These are phyloP conservation scores for Nebria salina DNA, from an alignment of 2,888 invertebrate species.

Conservation along the genomic window DNA sequence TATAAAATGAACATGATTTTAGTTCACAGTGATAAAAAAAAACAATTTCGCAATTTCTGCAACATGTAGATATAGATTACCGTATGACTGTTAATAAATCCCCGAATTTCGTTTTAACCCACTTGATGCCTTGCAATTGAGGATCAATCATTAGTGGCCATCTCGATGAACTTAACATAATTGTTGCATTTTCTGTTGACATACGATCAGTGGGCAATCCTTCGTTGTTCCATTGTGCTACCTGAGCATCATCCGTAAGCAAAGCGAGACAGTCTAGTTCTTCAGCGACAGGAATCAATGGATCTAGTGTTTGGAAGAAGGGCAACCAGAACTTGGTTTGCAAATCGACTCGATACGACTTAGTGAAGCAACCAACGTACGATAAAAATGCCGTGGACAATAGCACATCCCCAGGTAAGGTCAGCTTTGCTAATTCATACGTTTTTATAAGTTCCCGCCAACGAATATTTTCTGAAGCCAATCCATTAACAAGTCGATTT, in stretches of 20 bases:
- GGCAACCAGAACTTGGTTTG: slow-evolving; percentile 85
- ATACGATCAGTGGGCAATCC: slow-evolving; percentile 91
- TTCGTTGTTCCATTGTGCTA: slow-evolving; percentile 95
- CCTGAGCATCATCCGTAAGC: slow-evolving; percentile 90
- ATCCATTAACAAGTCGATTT: slow-evolving; percentile 89
- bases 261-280: slow-evolving; percentile 84
- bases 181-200: slow-evolving; percentile 95
- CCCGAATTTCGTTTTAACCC: slow-evolving; percentile 92
- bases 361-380: slow-evolving; percentile 93
- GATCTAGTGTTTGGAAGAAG: slow-evolving; percentile 74
- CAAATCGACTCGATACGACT: slow-evolving; percentile 81
- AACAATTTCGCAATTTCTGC: no score
- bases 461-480: slow-evolving; percentile 90
- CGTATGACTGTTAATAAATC: slow-evolving; percentile 73
- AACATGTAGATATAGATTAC: not conserved
- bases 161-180: slow-evolving; percentile 86
- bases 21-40: no score
- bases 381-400: slow-evolving; percentile 93
- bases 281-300: slow-evolving; percentile 81
- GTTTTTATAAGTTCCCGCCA: slow-evolving; percentile 76
- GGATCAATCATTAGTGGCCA: slow-evolving; percentile 98
- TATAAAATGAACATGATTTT: not conserved
- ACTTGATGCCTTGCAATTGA: slow-evolving; percentile 89
- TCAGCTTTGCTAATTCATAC: slow-evolving; percentile 76
- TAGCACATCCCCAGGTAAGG: slow-evolving; percentile 89